Percentiles rank a stretch among this genome's conserved stretches.
These are phyloP conservation scores for Coenonympha glycerion DNA, from an alignment of 2,888 invertebrate genomes.

Conservation along the genomic window DNA sequence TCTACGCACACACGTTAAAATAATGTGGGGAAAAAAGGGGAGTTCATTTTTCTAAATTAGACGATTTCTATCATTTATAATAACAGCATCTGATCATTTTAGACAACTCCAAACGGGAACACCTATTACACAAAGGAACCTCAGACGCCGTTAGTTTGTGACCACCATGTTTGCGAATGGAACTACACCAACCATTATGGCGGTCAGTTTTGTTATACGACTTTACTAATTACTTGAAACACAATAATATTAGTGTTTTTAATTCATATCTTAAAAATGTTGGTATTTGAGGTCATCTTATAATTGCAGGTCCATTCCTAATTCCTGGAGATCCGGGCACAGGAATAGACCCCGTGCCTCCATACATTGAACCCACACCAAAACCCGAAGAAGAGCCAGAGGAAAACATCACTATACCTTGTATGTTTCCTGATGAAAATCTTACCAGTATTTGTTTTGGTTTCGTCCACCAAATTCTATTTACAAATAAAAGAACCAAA, in stretches of 20 bases:
- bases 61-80: too few relatives aligned
- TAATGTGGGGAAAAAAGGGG: too few relatives aligned
- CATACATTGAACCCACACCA: slow-evolving; percentile 59
- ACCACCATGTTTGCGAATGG: slow-evolving; percentile 70
- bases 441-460: too few relatives aligned
- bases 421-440: slow-evolving; percentile 39
- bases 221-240: background rate
- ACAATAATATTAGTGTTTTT: too few relatives aligned
- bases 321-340: slow-evolving; percentile 63
- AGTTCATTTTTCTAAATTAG: too few relatives aligned
- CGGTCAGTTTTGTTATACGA: slow-evolving; percentile 37
- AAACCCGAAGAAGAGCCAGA: slow-evolving; percentile 47
- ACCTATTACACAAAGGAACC: slow-evolving; percentile 61
- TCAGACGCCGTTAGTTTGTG: slow-evolving; percentile 52
- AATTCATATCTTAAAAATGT: too few relatives aligned
- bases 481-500: too few relatives aligned
- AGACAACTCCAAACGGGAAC: slow-evolving; percentile 62
- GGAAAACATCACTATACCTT: slow-evolving; percentile 59
- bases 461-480: too few relatives aligned
- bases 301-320: slow-evolving; percentile 59
- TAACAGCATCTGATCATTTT: too few relatives aligned
- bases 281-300: too few relatives aligned
- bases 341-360: slow-evolving; percentile 55
- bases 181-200: slow-evolving; percentile 67
- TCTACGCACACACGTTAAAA: too few relatives aligned